Base-by-base conservation (phyloP, 23 tunicate species). In the Halocynthia roretzi region DNA sequence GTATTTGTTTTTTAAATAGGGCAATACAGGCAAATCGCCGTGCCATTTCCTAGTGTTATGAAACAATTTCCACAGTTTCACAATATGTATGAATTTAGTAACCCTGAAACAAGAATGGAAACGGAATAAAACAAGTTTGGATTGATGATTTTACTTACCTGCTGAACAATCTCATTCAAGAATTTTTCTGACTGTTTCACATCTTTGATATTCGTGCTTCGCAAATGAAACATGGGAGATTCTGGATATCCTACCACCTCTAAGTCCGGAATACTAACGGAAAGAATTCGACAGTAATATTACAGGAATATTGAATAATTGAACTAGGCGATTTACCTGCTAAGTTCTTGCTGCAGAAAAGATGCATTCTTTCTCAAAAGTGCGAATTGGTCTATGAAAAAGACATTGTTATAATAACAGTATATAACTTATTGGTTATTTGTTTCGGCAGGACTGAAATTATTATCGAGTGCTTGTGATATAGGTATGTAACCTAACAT, bases 201-300 rank as follows among this genome's bases (percentile, higher is more conserved):
- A 69, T 79, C 80, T 50, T 82, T 61, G 5, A 82, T 64, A 12
- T 84, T 44, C 55, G 57, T 8, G 50, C 84, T 71, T 48, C 87
- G 84, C 8, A 92, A 14, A 72, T 92, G 98, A 51, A 92, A 92
- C 11, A 73, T 67, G 6, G 98, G 92, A 6, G 98, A 92, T 79
- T 92, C 98, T 8, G 83, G 82, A 75, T 82, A 77, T 6, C 98
- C 98, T 7, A 23, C 73, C 6, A 92, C 71, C 74, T 82, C 91
- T 55, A 92, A 76, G 44, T 82, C 76, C 53, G 77, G 44, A 56
- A 92, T 86, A 17, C 91, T 86, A 53, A 44, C 11, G 62, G 12
- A 56, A 12, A 12, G 12, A 56, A 56, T 10, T 12, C 12, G 62
- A 10, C 62, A 56, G 10, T 56, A 58, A 58, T 2, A 58, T 58